Conservation (phyloP, 2,113 vertebrate species). For the Nannobrachium achirus region DNA sequence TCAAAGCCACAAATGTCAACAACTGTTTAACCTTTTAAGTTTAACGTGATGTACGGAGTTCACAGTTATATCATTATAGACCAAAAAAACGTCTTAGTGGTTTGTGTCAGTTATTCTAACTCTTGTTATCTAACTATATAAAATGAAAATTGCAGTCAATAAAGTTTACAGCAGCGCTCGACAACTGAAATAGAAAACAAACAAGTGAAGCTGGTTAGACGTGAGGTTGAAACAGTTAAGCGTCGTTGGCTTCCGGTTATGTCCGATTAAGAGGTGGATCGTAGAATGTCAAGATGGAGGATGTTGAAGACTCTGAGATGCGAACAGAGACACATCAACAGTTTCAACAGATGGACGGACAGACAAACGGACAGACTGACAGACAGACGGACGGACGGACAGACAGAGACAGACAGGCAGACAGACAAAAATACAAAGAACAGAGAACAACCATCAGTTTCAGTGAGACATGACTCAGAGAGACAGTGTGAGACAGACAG, state of each 20-base stretch:
- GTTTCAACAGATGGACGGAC: slow-evolving; percentile 62
- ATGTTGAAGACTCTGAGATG: slow-evolving; percentile 59
- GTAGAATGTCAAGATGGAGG: slow-evolving; percentile 34
- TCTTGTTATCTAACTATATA: no score
- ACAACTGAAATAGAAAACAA: no score
- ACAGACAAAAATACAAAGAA: slow-evolving; percentile 8
- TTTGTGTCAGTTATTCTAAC: no score
- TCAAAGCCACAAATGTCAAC: neutral
- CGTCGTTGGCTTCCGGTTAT: neutral
- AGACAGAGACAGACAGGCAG: slow-evolving; percentile 52
- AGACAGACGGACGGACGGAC: slow-evolving; percentile 54
- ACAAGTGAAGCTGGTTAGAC: neutral
- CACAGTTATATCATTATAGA: neutral
- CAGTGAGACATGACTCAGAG: slow-evolving; percentile 56
- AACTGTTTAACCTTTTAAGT: neutral
- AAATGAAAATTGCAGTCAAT: no score
- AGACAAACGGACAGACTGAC: slow-evolving; percentile 51
- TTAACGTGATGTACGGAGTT: no score
- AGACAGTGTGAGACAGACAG: slow-evolving; percentile 40
- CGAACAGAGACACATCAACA: slow-evolving; percentile 51
- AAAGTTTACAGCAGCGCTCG: no score
- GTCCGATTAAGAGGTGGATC: slow-evolving; percentile 33
- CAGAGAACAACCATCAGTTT: slow-evolving; percentile 31
- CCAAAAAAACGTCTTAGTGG: no score
- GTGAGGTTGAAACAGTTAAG: neutral